These are phyloP conservation scores for Sinocyclocheilus grahami DNA, from an alignment of 2,113 vertebrate species.

Conservation along the genomic window DNA sequence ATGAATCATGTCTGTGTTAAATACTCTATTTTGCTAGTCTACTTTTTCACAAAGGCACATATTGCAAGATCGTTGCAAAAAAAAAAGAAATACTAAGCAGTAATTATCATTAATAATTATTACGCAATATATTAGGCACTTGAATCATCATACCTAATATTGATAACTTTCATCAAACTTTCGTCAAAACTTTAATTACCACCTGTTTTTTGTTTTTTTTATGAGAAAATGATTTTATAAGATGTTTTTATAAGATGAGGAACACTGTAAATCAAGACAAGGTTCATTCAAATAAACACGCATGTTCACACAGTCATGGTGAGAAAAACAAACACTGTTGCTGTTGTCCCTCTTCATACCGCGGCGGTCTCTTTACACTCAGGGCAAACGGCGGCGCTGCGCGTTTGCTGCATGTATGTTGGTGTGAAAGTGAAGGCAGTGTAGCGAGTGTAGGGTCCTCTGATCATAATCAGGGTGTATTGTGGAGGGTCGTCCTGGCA, in stretches of 20 bases:
- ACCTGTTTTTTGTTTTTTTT: not conserved
- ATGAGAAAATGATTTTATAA: too few relatives aligned
- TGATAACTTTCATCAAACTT: not conserved
- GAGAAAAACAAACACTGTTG: not conserved
- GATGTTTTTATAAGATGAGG: not conserved
- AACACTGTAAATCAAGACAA: not conserved
- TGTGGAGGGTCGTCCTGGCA: constrained; percentile 85
- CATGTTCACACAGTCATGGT: not conserved
- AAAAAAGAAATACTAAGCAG: not conserved
- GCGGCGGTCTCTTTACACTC: not conserved
- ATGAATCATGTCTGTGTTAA: not conserved
- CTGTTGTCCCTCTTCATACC: not conserved
- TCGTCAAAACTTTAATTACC: not conserved
- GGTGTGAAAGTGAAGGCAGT: constrained; percentile 12
- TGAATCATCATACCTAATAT: not conserved
- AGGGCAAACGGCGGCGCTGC: not conserved
- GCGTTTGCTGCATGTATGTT: constrained; percentile 19
- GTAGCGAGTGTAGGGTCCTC: constrained; percentile 59
- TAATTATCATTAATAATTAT: not conserved
- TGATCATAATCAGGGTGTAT: constrained; percentile 86
- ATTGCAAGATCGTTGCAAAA: not conserved
- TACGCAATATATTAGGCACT: not conserved
- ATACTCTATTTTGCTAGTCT: not conserved
- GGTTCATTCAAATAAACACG: too few relatives aligned
- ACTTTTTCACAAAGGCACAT: not conserved